These are phyloP conservation scores for Cyprinella venusta DNA, from an alignment of 2,797 vertebrate species.

Conservation along the genomic window DNA sequence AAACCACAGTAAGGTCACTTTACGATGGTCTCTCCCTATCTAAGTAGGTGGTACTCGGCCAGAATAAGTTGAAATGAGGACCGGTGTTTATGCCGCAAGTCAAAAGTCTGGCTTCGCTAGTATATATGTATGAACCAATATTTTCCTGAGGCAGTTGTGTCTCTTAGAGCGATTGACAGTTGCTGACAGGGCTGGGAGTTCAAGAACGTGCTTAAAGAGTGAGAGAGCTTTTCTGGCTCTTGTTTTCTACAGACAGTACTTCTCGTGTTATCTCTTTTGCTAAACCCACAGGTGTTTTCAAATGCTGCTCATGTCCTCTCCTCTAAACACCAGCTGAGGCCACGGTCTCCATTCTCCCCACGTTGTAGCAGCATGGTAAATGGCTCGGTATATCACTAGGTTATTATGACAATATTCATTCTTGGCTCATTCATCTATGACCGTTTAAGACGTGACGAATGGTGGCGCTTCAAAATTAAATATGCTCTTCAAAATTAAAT, in stretches of 20 bases:
- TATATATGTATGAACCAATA: constrained; percentile 9
- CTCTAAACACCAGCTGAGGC: constrained; percentile 23
- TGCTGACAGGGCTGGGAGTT: constrained; percentile 43
- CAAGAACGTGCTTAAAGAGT: constrained; percentile 33
- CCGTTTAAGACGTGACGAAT: constrained; percentile 11
- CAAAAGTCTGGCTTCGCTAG: constrained; percentile 16
- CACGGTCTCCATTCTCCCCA: background rate
- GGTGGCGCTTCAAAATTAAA: background rate
- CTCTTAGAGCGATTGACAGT: constrained; percentile 40
- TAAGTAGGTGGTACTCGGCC: background rate
- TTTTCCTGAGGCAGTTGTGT: constrained; percentile 45
- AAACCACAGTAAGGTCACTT: background rate
- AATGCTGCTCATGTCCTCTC: constrained; percentile 44
- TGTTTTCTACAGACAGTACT: constrained; percentile 47
- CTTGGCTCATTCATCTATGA: background rate
- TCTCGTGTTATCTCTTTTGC: constrained; percentile 26
- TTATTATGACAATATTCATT: constrained; percentile 20
- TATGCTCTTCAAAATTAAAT: constrained; percentile 3
- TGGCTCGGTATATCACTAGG: constrained; percentile 10
- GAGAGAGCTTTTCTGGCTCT: constrained; percentile 37
- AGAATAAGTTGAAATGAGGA: background rate
- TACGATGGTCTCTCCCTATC: background rate
- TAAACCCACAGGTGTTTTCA: constrained; percentile 44
- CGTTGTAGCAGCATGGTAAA: background rate
- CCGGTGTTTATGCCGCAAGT: background rate